These are phyloP conservation scores for Chloroceryle amazona DNA, from an alignment of 2,797 vertebrate species.

Conservation along the genomic window DNA sequence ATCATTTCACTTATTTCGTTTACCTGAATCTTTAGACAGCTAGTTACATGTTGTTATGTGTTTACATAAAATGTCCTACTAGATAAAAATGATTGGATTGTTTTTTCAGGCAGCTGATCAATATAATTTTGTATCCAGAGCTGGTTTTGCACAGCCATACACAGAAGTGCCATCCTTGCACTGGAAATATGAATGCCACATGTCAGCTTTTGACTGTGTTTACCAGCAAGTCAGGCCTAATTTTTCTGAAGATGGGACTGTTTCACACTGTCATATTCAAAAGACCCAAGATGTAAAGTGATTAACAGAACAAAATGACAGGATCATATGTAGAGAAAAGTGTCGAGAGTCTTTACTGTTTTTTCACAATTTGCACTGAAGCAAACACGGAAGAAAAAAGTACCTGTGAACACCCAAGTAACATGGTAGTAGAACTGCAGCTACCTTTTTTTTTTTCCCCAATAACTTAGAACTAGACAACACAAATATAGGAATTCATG, in stretches of 20 bases:
- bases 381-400: background rate
- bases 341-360: background rate
- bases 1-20: background rate
- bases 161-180: background rate
- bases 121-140: background rate
- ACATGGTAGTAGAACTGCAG: background rate
- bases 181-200: background rate
- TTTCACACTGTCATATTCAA: background rate
- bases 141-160: background rate
- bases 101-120: conserved; percentile 6
- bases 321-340: background rate
- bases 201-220: background rate
- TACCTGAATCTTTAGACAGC: background rate
- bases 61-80: background rate
- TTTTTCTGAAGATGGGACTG: background rate
- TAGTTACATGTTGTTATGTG: fast-evolving
- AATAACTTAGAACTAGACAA: background rate
- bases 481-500: background rate
- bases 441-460: background rate
- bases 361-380: background rate
- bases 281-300: background rate
- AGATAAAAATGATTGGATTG: background rate
- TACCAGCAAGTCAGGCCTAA: background rate
- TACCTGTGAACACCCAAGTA: background rate
- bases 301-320: background rate